Conservation (phyloP, 2,888 invertebrate species). For the Drosophila maculinotata region DNA sequence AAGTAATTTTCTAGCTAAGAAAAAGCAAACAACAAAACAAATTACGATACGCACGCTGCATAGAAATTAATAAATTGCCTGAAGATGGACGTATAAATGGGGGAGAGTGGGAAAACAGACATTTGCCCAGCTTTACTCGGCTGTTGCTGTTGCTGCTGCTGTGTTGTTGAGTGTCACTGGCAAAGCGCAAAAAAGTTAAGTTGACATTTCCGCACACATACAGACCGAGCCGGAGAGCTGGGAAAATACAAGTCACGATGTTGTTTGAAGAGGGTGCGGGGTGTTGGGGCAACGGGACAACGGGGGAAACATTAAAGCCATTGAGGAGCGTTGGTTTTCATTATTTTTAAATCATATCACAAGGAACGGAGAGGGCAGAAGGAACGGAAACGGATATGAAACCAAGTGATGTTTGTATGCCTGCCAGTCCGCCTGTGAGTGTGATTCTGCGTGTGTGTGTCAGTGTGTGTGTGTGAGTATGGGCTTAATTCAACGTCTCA, state of each 20-base stretch:
- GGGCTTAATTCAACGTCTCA: conserved; percentile 78
- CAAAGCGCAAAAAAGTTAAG: conserved; percentile 66
- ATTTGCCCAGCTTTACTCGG: conserved; percentile 41
- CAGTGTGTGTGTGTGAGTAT: conserved; percentile 40
- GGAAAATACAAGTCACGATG: conserved; percentile 45
- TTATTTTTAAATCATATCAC: conserved; percentile 81
- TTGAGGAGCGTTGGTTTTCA: conserved; percentile 66
- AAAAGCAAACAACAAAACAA: conserved; percentile 57
- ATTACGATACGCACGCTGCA: conserved; percentile 74
- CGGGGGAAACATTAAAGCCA: conserved; percentile 50
- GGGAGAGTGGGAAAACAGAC: conserved; percentile 26
- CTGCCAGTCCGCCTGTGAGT: conserved; percentile 12
- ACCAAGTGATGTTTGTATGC: conserved; percentile 60
- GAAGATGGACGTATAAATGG: conserved; percentile 2
- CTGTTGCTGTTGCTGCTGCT: conserved; percentile 32
- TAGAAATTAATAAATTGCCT: conserved; percentile 78
- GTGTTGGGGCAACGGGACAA: too few relatives aligned
- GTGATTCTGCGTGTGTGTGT: conserved; percentile 22
- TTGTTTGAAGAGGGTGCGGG: not conserved
- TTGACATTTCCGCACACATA: conserved; percentile 71
- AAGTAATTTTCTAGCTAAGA: conserved; percentile 54
- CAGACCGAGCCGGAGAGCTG: conserved; percentile 1
- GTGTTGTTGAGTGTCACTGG: conserved; percentile 31
- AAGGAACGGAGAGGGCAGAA: conserved; percentile 28
- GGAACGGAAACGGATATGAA: conserved; percentile 71